Conservation (phyloP, 2,113 vertebrate species). For the Sylvietta virens region DNA sequence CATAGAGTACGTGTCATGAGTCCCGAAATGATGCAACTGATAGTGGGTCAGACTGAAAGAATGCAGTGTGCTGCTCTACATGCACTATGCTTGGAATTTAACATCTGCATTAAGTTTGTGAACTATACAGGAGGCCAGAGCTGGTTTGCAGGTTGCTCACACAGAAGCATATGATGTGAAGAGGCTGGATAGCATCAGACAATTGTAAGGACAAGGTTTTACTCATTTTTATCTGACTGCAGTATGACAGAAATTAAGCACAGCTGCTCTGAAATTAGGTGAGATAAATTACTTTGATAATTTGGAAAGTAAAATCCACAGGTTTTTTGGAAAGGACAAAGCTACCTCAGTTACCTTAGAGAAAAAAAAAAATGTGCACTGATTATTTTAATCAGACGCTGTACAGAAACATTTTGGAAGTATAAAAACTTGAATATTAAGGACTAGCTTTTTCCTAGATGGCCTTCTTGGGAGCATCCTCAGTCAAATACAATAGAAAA, state of each 20-base stretch:
- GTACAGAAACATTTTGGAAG: neutral
- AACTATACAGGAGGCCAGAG: neutral
- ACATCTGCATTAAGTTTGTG: neutral
- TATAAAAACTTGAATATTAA: neutral
- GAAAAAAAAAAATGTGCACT: neutral
- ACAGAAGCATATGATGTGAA: neutral
- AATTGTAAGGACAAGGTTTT: neutral
- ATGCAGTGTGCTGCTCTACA: neutral
- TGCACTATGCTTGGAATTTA: neutral
- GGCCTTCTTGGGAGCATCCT: neutral
- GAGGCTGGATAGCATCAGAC: neutral
- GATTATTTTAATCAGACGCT: neutral
- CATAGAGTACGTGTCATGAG: neutral
- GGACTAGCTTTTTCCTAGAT: neutral
- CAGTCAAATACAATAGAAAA: neutral
- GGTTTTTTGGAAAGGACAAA: neutral
- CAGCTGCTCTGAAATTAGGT: constrained; percentile 20
- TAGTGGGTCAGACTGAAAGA: neutral
- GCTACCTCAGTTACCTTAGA: neutral
- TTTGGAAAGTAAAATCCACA: neutral
- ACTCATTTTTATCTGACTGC: neutral
- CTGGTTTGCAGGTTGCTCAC: neutral
- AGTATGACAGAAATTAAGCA: neutral
- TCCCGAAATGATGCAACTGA: neutral
- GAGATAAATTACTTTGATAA: constrained; percentile 20